Evolutionary conservation across 2,888 invertebrate species (phyloP), one percentile per base, ranked within the genome.

Genomic region (Diadegma fenestrale): DNA sequence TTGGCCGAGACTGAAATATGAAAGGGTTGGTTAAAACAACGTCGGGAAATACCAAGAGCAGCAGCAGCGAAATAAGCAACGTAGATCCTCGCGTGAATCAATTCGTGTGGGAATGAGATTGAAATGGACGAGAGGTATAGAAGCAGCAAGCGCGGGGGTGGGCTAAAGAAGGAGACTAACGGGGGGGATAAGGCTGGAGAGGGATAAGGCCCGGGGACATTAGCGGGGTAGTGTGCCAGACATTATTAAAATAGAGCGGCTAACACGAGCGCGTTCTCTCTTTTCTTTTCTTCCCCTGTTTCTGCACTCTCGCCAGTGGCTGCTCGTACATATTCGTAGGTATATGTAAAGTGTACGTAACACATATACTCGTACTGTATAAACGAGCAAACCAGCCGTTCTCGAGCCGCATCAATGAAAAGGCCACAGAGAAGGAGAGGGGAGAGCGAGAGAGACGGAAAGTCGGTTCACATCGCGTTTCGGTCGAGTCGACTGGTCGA

Each of bases 211-310:
- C 88, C 82, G 87, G 86, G 86, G 89, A 86, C 89, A 91, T 91
- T 90, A 93, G 88, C 92, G 89, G 93, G 92, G 92, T 92, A 93
- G 91, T 92, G 92, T 93, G 92, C 91, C 92, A 92, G 91, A 88
- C 90, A 87, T 92, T 93, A 92, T 92, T 92, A 92, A 92, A 93
- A 92, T 90, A 89, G 91, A 86, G 80, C 77, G 81, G 68, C 80
- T 51, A 76, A 79, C 80, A 61, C 77, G 69, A 54, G 64, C 14
- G 45, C 3, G 26, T 58, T n/a, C 76, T 64, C 78, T 69, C 71
- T 66, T 66, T 79, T 43, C 54, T 82, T 68, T 82, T 17, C 64
- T 30, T 71, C 75, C 69, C 78, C 66, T n/a, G 77, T 63, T 12
- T 54, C 22, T 26, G 22, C 71, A 78, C 78, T 37, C 37, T 33